Base-by-base conservation (phyloP, 2,797 vertebrate species). In the Eidolon dupreanum region DNA sequence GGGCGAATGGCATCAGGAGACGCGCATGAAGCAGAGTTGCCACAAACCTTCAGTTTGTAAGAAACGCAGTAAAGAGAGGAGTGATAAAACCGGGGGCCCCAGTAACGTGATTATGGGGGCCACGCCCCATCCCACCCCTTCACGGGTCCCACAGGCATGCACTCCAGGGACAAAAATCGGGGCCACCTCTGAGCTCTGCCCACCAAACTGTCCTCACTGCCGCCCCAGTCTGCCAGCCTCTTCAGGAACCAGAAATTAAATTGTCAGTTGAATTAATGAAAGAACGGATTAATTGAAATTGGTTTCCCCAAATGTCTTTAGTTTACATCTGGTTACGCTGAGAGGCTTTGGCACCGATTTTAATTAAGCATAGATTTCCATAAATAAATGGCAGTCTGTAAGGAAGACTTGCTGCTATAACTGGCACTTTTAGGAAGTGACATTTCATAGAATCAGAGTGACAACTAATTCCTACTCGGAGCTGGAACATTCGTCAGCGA, bases 291-390 rank as follows among this genome's bases (percentile, higher is more conserved):
- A 51, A 75, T 24, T 73, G 38, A 84, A 85, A 77, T 81, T 66
- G 55, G 16, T 68, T 68, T 91, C 31, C 28, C 49, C 20, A 8
- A 79, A 61, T 94, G 43, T 79, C 70, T 87, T 26, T 66, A 57
- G 38, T 94, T 95, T 86, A 26, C 38, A 55, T 74, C 75, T 74
- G 83, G 65, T 41, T 78, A 91, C 94, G 46, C 31, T 66, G 66
- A 95, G n/a, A 65, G 22, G 65, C 55, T 94, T 66, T 63, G 84
- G 38, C 51, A 87, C 31, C 51, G 66, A 61, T 73, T 78, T 26
- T 65, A 90, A 97, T 84, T 93, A 93, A 88, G 53, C 89, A 88
- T 49, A 66, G n/a, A 61, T 91, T 90, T 96, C 65, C 89, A 93
- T 49, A 77, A 94, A 82, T 71, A 91, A 93, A 85, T 57, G 71